Base-by-base conservation (phyloP, 1,140 invertebrate species). In the Cydia pomonella region DNA sequence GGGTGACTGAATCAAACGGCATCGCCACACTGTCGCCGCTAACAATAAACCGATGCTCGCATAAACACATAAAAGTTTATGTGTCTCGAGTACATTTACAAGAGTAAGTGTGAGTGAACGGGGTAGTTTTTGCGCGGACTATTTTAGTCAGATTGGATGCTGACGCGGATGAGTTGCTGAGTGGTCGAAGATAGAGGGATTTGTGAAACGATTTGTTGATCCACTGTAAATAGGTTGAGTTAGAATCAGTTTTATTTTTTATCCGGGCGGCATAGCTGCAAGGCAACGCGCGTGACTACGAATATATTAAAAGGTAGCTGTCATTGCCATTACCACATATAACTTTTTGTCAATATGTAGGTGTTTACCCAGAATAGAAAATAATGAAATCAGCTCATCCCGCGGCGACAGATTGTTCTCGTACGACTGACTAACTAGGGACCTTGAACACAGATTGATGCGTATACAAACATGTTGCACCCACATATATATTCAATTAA, bases 61-160 rank as follows among this genome's bases (percentile, higher is more conserved):
- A 69, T 69, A 69, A 69, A 69, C 64, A 69, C 64, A 69, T 69
- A 69, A 69, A 69, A 69, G 27, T 69, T 69, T 69, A 69, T 69
- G 64, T 38, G 64, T 33, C 29, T 29, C 64, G 64, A 69, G 64
- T 69, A 69, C 64, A 69, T 69, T 69, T 69, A 69, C 64, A 69
- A 33, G 53, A 59, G 29, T 38, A 69, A 18, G 64, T 33, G 29
- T 69, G 27, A 69, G 27, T n/a, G 29, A 69, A 33, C 27, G 64
- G 64, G 64, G 27, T 69, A 69, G 64, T 69, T 69, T 69, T 69
- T 69, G 29, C 29, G 27, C 29, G 18, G 27, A 41, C 64, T 12
- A 10, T 69, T 69, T 69, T 69, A 69, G 64, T 10, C 64, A 33
- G 64, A 69, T 69, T 69, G 64, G 33, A 69, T 69, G 64, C 64